A percentile compares a stretch with the other conserved stretches of the same genome.
Conservation (phyloP, 1,140 invertebrate genomes). For the Formica exsecta region DNA sequence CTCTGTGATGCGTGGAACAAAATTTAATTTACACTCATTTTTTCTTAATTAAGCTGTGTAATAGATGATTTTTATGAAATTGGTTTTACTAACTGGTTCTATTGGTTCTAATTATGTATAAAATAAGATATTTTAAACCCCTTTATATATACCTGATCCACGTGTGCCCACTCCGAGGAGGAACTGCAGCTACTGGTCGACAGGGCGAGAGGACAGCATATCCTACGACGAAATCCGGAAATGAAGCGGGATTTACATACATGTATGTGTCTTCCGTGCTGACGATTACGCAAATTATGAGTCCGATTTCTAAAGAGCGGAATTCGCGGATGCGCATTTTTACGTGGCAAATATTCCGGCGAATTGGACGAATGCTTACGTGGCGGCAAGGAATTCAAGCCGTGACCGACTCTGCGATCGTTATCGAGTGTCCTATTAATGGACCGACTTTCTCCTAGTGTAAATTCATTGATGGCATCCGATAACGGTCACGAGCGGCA, state of each 20-base stretch:
- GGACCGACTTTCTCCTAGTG: slow-evolving; percentile 74
- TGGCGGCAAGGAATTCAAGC: slow-evolving; percentile 63
- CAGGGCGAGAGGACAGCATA: slow-evolving; percentile 82
- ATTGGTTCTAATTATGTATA: not conserved
- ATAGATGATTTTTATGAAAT: not conserved
- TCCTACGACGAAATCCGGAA: slow-evolving; percentile 74
- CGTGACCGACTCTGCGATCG: slow-evolving; percentile 45
- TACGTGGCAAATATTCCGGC: not conserved
- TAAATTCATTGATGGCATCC: slow-evolving; percentile 65
- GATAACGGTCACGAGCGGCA: slow-evolving; percentile 56
- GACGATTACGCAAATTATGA: slow-evolving; percentile 35
- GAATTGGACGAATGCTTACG: slow-evolving; percentile 55
- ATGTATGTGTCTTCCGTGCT: not conserved
- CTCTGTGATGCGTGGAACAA: not conserved
- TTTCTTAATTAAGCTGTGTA: not conserved
- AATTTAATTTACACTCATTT: slow-evolving; percentile 14
- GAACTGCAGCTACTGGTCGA: slow-evolving; percentile 81
- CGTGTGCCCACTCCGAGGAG: slow-evolving; percentile 82
- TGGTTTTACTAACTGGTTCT: not conserved
- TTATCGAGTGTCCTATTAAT: slow-evolving; percentile 75
- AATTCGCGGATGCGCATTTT: slow-evolving; percentile 44
- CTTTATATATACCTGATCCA: slow-evolving; percentile 81
- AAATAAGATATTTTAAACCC: too few relatives aligned
- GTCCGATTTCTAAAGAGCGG: slow-evolving; percentile 60
- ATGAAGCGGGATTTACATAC: slow-evolving; percentile 23